phyloP scores from a whole-genome alignment of 1,140 invertebrate species.

The Lucilia sericata region DNA sequence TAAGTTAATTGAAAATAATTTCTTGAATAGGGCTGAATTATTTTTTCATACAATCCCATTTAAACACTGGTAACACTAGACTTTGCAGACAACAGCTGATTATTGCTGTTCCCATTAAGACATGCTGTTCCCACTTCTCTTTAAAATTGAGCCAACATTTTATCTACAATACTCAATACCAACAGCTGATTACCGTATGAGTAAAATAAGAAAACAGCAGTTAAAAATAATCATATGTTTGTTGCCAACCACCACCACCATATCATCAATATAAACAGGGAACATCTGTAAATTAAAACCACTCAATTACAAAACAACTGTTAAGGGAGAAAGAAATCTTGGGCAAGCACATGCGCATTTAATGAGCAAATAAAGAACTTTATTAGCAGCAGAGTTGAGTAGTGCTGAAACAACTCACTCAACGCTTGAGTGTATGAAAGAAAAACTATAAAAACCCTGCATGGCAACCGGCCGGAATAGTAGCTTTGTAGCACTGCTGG shows the following conservation, averaged over 20 bases:
- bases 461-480: conserved; percentile 47
- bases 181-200: background rate
- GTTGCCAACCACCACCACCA: background rate
- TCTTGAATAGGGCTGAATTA: too few relatives aligned
- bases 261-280: background rate
- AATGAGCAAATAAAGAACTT: background rate
- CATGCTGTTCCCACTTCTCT: background rate
- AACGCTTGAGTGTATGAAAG: background rate
- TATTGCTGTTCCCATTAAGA: background rate
- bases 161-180: background rate
- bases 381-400: background rate
- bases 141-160: background rate
- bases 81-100: background rate
- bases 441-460: conserved; percentile 40
- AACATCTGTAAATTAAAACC: background rate
- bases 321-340: background rate
- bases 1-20: too few relatives aligned
- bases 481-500: conserved; percentile 46
- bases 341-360: background rate
- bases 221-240: too few relatives aligned
- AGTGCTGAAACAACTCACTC: background rate
- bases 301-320: background rate
- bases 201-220: too few relatives aligned
- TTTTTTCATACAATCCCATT: too few relatives aligned
- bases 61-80: background rate